A percentile compares a stretch with the other conserved stretches of the same genome.
phyloP scores from a whole-genome alignment of 2,888 invertebrate genomes.

The Laspeyria flexula region DNA sequence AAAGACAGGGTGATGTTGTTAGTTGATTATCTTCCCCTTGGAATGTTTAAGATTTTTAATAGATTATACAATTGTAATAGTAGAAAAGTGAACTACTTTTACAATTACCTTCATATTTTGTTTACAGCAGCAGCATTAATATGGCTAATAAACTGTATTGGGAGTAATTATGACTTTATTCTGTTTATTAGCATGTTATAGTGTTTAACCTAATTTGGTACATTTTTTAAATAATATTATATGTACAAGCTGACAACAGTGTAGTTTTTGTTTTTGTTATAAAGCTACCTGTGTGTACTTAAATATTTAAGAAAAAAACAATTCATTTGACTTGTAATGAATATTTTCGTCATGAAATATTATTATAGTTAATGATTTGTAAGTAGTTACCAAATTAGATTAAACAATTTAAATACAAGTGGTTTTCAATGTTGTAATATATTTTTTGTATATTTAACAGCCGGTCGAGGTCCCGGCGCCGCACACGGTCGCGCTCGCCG shows the following conservation, averaged over 20 bases:
- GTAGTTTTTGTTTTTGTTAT: too few species aligned
- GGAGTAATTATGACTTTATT: background rate
- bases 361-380: too few species aligned
- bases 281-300: too few species aligned
- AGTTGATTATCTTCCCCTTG: too few species aligned
- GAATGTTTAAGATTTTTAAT: background rate
- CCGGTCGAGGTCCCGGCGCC: slow-evolving; percentile 87
- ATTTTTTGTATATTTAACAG: slow-evolving; percentile 57
- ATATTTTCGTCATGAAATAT: too few species aligned
- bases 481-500: slow-evolving; percentile 87
- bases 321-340: too few species aligned
- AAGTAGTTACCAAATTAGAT: slow-evolving; percentile 22
- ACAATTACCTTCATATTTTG: background rate
- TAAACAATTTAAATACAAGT: slow-evolving; percentile 2
- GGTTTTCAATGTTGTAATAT: slow-evolving; percentile 6
- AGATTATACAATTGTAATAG: background rate
- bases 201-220: slow-evolving; percentile 37
- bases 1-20: too few species aligned
- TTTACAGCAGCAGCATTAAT: background rate
- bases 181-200: slow-evolving; percentile 34
- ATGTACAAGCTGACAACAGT: too few species aligned
- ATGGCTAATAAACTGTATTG: slow-evolving; percentile 25
- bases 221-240: background rate
- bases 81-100: slow-evolving; percentile 4
- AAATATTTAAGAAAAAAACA: too few species aligned